phyloP scores from a whole-genome alignment of 2,888 invertebrate genomes.

The Plagiodera versicolora region DNA sequence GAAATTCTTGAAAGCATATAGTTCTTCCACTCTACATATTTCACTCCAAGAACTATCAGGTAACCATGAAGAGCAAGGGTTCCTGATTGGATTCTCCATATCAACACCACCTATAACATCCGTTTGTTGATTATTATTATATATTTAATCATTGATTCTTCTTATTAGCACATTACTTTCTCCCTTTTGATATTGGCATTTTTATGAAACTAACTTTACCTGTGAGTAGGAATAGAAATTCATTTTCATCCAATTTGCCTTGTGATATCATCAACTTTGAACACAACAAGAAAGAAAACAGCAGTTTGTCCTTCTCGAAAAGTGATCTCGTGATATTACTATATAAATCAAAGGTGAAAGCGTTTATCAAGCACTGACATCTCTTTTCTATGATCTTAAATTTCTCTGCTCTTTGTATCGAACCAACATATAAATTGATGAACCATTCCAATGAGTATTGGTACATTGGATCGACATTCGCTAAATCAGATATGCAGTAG shows the following conservation, averaged over 20 bases:
- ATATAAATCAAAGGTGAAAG: slow-evolving; percentile 80
- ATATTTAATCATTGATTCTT: no score
- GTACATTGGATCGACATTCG: slow-evolving; percentile 87
- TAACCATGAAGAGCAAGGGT: slow-evolving; percentile 71
- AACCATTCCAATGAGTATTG: slow-evolving; percentile 88
- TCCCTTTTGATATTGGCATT: background rate
- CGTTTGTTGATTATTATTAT: no score
- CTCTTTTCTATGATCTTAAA: slow-evolving; percentile 72
- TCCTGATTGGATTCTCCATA: slow-evolving; percentile 65
- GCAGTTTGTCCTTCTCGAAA: slow-evolving; percentile 82
- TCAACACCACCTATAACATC: slow-evolving; percentile 65
- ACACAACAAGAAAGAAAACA: slow-evolving; percentile 81
- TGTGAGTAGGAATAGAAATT: slow-evolving; percentile 72
- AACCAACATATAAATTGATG: slow-evolving; percentile 76
- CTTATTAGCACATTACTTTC: no score
- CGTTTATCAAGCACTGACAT: slow-evolving; percentile 69
- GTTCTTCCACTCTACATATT: slow-evolving; percentile 67
- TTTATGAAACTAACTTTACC: slow-evolving; percentile 59
- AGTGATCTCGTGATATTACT: slow-evolving; percentile 80
- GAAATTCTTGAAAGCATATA: slow-evolving; percentile 60
- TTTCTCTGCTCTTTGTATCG: slow-evolving; percentile 75
- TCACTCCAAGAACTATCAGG: slow-evolving; percentile 78
- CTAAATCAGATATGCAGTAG: slow-evolving; percentile 80
- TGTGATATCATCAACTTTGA: slow-evolving; percentile 67
- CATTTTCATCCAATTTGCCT: slow-evolving; percentile 62